phyloP scores from a whole-genome alignment of 2,113 vertebrate genomes.

The Chloropsis cyanopogon region DNA sequence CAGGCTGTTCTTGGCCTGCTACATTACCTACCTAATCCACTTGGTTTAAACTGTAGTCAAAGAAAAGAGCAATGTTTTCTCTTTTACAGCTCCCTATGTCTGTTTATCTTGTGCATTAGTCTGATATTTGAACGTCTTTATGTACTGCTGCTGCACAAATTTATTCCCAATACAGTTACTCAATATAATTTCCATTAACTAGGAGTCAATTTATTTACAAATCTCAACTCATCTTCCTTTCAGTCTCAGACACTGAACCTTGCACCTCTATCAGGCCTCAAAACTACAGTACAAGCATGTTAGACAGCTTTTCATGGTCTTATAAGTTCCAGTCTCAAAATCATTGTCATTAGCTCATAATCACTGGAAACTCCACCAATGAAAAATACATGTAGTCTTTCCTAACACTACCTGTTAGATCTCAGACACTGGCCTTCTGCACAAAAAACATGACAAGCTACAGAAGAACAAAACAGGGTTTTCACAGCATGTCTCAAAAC shows the following conservation, averaged over 20 bases:
- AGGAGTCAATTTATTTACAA: not conserved
- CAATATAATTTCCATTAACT: not conserved
- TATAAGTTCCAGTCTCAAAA: not conserved
- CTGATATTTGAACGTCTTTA: not conserved
- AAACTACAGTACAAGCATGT: not conserved
- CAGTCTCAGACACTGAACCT: not conserved
- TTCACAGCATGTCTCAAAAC: not conserved
- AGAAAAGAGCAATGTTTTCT: not conserved
- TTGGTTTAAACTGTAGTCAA: not conserved
- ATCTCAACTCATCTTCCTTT: not conserved
- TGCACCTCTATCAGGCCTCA: not conserved
- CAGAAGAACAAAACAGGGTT: not conserved
- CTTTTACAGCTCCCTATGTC: not conserved
- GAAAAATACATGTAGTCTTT: not conserved
- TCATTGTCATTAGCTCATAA: not conserved
- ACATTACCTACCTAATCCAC: not conserved
- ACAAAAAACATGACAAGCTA: not conserved
- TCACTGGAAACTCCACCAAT: not conserved
- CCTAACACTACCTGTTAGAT: not conserved
- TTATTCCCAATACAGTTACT: not conserved
- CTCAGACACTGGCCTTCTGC: not conserved
- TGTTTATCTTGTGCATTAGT: not conserved
- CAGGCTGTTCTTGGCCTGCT: not conserved
- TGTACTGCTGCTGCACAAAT: not conserved
- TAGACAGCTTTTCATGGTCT: not conserved